Conservation (phyloP, 1,140 invertebrate species). For the Drosophila bifasciata region DNA sequence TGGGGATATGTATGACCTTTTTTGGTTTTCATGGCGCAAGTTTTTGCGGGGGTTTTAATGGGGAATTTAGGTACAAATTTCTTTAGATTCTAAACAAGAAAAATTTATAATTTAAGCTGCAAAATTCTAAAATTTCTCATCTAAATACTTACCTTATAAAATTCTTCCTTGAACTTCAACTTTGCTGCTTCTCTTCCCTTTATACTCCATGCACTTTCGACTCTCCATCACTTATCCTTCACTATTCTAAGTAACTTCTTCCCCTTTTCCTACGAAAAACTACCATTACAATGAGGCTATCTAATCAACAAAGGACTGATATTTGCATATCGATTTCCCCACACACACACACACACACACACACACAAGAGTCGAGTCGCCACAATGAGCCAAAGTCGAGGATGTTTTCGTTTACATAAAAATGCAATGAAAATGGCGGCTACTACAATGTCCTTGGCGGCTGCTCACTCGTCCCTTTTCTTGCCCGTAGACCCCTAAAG, state of each 20-base stretch:
- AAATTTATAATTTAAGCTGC: too few relatives aligned
- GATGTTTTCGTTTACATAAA: constrained; percentile 43
- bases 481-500: constrained; percentile 21
- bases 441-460: constrained; percentile 11
- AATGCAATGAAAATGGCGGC: constrained; percentile 54
- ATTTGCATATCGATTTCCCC: constrained; percentile 45
- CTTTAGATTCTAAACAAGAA: background rate
- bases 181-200: too few relatives aligned
- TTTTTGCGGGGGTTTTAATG: too few relatives aligned
- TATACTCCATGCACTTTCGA: too few relatives aligned
- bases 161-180: too few relatives aligned
- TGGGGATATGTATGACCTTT: constrained; percentile 1
- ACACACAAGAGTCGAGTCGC: constrained; percentile 7
- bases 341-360: background rate
- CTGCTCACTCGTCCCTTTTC: constrained; percentile 10
- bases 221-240: background rate
- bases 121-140: background rate
- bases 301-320: constrained; percentile 24
- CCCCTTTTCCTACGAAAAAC: too few relatives aligned
- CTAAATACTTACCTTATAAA: too few relatives aligned
- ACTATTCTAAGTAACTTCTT: too few relatives aligned
- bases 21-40: background rate
- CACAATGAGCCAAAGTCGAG: constrained; percentile 20
- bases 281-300: constrained; percentile 1
- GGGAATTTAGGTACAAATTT: too few relatives aligned